These are phyloP conservation scores for Piaya cayana DNA, from an alignment of 2,113 vertebrate genomes.

Conservation along the genomic window DNA sequence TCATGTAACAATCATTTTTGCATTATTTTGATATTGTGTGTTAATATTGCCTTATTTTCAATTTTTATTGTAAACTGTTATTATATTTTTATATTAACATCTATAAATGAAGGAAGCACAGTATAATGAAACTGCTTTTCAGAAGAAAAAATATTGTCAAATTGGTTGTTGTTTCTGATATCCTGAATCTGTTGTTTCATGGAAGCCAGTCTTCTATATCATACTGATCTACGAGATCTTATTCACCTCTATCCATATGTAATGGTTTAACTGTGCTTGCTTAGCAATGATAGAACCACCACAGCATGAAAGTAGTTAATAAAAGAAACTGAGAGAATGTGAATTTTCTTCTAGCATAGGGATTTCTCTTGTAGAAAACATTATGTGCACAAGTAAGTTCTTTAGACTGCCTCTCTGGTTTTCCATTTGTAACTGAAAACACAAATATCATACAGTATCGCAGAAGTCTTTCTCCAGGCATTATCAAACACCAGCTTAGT, in stretches of 20 bases:
- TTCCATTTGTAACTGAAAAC: not conserved
- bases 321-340: not conserved
- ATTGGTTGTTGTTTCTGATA: not conserved
- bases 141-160: not conserved
- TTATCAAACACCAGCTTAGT: not conserved
- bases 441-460: not conserved
- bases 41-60: not conserved
- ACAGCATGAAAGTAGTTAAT: not conserved
- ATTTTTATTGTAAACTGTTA: not conserved
- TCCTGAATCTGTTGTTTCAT: not conserved
- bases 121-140: not conserved
- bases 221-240: not conserved
- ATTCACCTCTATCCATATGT: not conserved
- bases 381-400: not conserved
- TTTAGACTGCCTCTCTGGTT: not conserved
- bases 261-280: not conserved
- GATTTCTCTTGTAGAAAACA: not conserved
- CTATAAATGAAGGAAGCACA: not conserved
- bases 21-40: not conserved
- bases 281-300: not conserved
- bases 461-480: not conserved
- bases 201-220: not conserved
- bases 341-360: not conserved
- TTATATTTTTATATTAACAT: not conserved
- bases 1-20: not conserved